Conservation (phyloP, 2,888 invertebrate genomes). For the Cyrtodaria siliqua region DNA sequence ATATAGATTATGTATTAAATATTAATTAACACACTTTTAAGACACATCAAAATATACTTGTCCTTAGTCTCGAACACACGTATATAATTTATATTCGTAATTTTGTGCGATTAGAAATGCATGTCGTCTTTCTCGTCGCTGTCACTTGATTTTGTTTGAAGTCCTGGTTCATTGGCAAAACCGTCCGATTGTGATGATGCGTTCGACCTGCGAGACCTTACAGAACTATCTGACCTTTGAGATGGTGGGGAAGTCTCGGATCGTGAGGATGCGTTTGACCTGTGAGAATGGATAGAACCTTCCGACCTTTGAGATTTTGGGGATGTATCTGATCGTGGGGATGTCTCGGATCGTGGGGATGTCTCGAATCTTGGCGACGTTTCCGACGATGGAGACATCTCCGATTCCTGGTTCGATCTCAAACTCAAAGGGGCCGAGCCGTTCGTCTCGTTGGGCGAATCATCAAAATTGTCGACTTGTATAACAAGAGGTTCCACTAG, state of each 20-base stretch:
- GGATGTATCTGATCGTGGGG: background rate
- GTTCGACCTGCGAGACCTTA: slow-evolving; percentile 21
- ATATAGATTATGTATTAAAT: too few species aligned
- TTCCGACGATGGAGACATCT: background rate
- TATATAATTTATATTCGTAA: too few species aligned
- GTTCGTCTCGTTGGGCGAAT: slow-evolving; percentile 24
- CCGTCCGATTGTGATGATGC: background rate
- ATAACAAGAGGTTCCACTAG: slow-evolving; percentile 29
- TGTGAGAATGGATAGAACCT: too few species aligned
- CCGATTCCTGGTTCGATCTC: background rate
- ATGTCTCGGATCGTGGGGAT: slow-evolving; percentile 7
- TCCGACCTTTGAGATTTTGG: background rate
- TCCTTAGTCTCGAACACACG: too few species aligned
- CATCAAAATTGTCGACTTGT: slow-evolving; percentile 36
- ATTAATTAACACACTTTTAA: too few species aligned
- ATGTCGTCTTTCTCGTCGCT: too few species aligned
- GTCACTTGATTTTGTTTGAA: too few species aligned
- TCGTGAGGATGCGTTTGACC: too few species aligned
- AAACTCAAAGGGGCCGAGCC: background rate
- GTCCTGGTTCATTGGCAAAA: too few species aligned
- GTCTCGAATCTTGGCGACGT: slow-evolving; percentile 8
- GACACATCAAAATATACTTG: too few species aligned
- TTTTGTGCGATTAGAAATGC: too few species aligned
- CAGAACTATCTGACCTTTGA: background rate
- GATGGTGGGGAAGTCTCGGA: too few species aligned